Conservation (phyloP, 2,888 invertebrate genomes). For the Parasteatoda lunata region DNA sequence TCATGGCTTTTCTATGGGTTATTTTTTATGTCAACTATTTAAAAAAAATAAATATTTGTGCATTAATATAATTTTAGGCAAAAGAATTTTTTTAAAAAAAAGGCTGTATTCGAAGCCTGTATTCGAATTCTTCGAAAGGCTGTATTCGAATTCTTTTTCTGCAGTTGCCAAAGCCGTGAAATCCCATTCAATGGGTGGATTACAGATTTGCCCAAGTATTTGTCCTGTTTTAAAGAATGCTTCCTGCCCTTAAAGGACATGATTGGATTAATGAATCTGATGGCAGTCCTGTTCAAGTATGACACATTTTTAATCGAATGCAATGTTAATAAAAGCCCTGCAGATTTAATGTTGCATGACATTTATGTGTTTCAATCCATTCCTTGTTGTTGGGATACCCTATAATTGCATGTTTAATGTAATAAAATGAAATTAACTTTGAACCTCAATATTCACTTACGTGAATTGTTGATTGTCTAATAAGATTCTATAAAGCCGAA, state of each 20-base stretch:
- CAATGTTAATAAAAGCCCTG: neutral
- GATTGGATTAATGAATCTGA: slow-evolving; percentile 65
- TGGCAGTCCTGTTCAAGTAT: slow-evolving; percentile 64
- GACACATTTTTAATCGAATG: slow-evolving; percentile 54
- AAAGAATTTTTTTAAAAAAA: neutral
- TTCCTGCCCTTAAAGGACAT: slow-evolving; percentile 54
- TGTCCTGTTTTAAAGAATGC: slow-evolving; percentile 62
- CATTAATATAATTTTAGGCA: neutral
- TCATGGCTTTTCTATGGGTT: no score
- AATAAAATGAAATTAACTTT: no score
- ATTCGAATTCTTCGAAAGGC: neutral
- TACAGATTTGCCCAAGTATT: slow-evolving; percentile 64
- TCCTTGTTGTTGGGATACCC: no score
- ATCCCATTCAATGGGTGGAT: slow-evolving; percentile 68
- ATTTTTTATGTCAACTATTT: no score
- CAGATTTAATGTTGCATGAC: no score
- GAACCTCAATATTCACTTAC: no score
- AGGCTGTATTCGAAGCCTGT: neutral
- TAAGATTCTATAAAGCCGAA: no score
- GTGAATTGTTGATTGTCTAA: no score
- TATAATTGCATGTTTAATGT: no score
- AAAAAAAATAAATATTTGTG: no score
- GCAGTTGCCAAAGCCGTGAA: slow-evolving; percentile 64
- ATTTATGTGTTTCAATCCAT: no score
- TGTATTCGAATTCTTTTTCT: slow-evolving; percentile 43